Percentiles rank a stretch among this genome's conserved stretches.
Conservation (phyloP, 2,888 invertebrate genomes). For the Morpho deidamia region DNA sequence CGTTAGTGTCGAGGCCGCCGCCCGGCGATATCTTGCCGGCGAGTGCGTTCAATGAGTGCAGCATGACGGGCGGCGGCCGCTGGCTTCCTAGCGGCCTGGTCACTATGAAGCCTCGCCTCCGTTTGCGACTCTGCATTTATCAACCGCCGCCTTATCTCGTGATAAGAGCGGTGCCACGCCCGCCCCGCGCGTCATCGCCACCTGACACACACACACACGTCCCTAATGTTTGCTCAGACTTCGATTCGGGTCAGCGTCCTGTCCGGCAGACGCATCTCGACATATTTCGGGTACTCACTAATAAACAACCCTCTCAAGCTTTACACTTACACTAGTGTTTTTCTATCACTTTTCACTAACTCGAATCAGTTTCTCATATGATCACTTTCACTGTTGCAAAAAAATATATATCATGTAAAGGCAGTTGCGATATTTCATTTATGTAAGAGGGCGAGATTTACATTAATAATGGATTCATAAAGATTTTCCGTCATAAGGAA, state of each 20-base stretch:
- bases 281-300: conserved; percentile 40
- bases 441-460: background rate
- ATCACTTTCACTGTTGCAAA: conserved; percentile 11
- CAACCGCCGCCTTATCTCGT: conserved; percentile 69
- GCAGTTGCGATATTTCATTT: conserved; percentile 45
- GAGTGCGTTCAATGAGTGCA: conserved; percentile 91
- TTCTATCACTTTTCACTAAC: background rate
- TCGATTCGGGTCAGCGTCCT: conserved; percentile 64
- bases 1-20: conserved; percentile 83
- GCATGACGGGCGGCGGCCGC: conserved; percentile 83
- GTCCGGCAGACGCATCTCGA: conserved; percentile 61
- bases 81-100: conserved; percentile 63
- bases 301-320: conserved; percentile 30
- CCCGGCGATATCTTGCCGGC: conserved; percentile 94
- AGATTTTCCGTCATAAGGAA: conserved; percentile 1
- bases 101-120: conserved; percentile 64
- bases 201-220: conserved; percentile 44
- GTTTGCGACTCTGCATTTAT: conserved; percentile 52
- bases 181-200: conserved; percentile 74
- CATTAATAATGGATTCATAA: background rate
- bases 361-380: background rate
- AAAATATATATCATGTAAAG: conserved; percentile 14
- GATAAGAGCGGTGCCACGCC: conserved; percentile 74
- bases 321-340: conserved; percentile 29
- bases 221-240: conserved; percentile 41